A percentile compares a stretch with the other conserved stretches of the same genome.
Evolutionary conservation across 2,888 invertebrate species (phyloP).

Genomic region (Furcula furcula): DNA sequence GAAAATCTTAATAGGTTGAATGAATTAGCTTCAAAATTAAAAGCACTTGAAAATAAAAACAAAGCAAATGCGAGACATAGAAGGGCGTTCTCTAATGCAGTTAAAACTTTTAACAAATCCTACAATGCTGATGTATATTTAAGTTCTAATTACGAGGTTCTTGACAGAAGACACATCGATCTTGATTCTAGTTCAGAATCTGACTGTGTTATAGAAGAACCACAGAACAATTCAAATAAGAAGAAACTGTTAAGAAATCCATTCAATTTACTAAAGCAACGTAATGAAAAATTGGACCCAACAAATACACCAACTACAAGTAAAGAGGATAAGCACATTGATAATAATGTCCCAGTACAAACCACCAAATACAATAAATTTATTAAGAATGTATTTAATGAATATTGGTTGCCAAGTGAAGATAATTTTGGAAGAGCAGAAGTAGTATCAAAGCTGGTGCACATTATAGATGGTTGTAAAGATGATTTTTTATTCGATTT

Average conservation of each 20-base stretch:
- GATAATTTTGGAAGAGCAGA: conserved; percentile 63
- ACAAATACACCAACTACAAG: conserved; percentile 18
- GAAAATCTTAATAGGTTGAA: conserved; percentile 49
- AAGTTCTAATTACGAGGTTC: conserved; percentile 45
- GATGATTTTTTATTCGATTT: conserved; percentile 53
- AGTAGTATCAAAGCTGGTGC: conserved; percentile 31
- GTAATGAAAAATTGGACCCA: conserved; percentile 32
- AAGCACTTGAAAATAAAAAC: conserved; percentile 42
- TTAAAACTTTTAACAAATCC: conserved; percentile 62
- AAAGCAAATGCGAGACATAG: conserved; percentile 49
- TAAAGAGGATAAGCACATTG: conserved; percentile 6
- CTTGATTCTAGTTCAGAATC: conserved; percentile 62
- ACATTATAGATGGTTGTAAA: conserved; percentile 37
- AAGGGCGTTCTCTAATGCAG: conserved; percentile 55
- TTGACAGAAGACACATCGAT: conserved; percentile 49
- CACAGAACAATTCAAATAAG: conserved; percentile 19
- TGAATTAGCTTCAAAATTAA: conserved; percentile 48
- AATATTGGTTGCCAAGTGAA: conserved; percentile 53
- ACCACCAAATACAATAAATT: conserved; percentile 25
- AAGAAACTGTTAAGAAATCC: conserved; percentile 60
- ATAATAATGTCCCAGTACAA: conserved; percentile 7
- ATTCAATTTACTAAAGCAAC: conserved; percentile 57
- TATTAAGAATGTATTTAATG: conserved; percentile 34
- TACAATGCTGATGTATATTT: conserved; percentile 60
- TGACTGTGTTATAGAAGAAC: conserved; percentile 47